A percentile compares a stretch with the other conserved stretches of the same genome.
Conservation (phyloP, 2,797 vertebrate genomes). For the Sebastes baramenuke region DNA sequence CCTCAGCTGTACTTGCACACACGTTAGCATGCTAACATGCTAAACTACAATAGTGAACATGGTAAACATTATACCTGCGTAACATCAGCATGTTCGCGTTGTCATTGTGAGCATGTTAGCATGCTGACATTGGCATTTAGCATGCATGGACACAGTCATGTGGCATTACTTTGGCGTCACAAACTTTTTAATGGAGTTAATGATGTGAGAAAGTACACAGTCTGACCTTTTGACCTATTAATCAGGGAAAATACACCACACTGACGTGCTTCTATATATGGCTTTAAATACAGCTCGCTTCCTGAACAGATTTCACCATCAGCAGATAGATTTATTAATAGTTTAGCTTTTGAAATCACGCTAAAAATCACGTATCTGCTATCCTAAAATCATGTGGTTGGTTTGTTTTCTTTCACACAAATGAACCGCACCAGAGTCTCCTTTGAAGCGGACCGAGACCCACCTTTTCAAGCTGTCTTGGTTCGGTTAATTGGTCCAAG, state of each 20-base stretch:
- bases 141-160: neutral
- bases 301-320: neutral
- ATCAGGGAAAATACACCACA: neutral
- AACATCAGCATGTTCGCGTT: too few species aligned
- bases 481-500: too few species aligned
- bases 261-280: neutral
- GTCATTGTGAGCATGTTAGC: neutral
- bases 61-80: too few species aligned
- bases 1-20: neutral
- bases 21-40: neutral
- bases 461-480: too few species aligned
- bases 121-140: neutral
- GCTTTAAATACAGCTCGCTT: neutral
- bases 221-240: rapidly evolving
- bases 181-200: neutral
- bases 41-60: neutral
- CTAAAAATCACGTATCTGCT: neutral
- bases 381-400: neutral
- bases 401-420: too few species aligned
- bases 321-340: neutral
- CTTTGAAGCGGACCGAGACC: too few species aligned
- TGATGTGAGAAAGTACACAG: neutral
- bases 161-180: neutral
- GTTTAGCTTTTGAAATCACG: neutral
- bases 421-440: too few species aligned